A percentile compares a stretch with the other conserved stretches of the same genome.
phyloP scores from a whole-genome alignment of 2,888 invertebrate species.

The Apodemia mormo region DNA sequence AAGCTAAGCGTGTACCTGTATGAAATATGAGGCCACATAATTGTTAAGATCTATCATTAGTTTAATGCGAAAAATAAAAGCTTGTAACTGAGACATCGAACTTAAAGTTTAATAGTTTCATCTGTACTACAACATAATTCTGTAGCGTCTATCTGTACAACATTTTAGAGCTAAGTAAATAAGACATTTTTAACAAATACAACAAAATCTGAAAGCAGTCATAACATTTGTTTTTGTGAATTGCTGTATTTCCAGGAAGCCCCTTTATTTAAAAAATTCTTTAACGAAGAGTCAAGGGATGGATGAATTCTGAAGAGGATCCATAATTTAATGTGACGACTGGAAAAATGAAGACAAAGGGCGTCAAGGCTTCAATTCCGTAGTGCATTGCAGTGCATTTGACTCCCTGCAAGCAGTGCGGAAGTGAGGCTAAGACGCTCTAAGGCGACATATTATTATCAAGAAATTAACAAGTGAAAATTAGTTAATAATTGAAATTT shows the following conservation, averaged over 20 bases:
- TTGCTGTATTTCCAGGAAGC: not conserved
- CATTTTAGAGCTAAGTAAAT: too few species aligned
- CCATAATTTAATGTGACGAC: constrained; percentile 2
- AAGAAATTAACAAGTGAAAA: constrained; percentile 35
- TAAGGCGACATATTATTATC: constrained; percentile 48
- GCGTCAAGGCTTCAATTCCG: constrained; percentile 93
- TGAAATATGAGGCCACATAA: too few species aligned
- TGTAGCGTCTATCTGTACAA: too few species aligned
- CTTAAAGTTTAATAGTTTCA: too few species aligned
- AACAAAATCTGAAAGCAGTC: not conserved
- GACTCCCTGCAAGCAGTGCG: constrained; percentile 95
- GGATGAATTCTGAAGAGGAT: constrained; percentile 31
- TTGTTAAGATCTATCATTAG: too few species aligned
- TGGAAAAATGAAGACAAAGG: constrained; percentile 49
- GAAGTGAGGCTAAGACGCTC: constrained; percentile 89
- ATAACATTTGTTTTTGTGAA: not conserved
- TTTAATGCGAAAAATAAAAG: too few species aligned
- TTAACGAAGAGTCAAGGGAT: not conserved
- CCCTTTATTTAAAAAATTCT: not conserved
- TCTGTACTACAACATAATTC: too few species aligned
- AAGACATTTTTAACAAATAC: too few species aligned
- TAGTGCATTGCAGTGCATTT: constrained; percentile 97
- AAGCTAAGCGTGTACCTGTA: too few species aligned
- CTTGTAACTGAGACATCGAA: too few species aligned
- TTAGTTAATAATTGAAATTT: not conserved